Base-by-base conservation (phyloP, 1,140 invertebrate genomes). In the Odontomachus brunneus region DNA sequence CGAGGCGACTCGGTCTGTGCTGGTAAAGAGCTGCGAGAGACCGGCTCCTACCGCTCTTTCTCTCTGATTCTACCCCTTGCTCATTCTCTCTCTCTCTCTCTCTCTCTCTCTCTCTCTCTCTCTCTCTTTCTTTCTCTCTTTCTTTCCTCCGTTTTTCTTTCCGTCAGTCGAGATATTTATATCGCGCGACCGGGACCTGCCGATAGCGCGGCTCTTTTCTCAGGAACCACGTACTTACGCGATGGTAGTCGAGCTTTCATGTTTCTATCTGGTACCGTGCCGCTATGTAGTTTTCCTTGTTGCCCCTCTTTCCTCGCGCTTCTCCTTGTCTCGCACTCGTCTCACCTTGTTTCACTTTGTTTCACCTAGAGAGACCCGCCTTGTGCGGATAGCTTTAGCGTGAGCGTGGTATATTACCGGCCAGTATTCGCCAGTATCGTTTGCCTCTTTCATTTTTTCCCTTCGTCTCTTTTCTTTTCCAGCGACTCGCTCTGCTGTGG, bases 201-300 rank as follows among this genome's bases (percentile, higher is more conserved):
- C 84, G 88, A 88, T 90, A 89, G 72, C 85, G 44, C 66, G 55
- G 67, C 33, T 73, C 81, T 87, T 88, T 83, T 75, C 83, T 81
- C 76, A 33, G 29, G 71, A 26, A 33, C 72, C 33, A 48, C 57
- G 85, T 80, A 87, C 86, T 86, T 87, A 83, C 44, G 29, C 81
- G 48, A 55, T 60, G 72, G 24, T 29, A 80, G 76, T 78, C 75
- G 85, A 63, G 83, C 87, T 87, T 85, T 84, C 82, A 84, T 89
- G 88, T 88, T 89, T 65, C 80, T 65, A 67, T 57, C 66, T 76
- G 33, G 72, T 88, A 86, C 51, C 67, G 33, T 73, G 57, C 63
- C 49, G n/a, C 29, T 49, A 22, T 26, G 14, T 48, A 51, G 17
- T 62, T 53, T 19, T 49, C 44, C 26, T 29, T 57, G 29, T 19